Conservation (phyloP, 2,888 invertebrate species). For the Caenorhabditis macrosperma region DNA sequence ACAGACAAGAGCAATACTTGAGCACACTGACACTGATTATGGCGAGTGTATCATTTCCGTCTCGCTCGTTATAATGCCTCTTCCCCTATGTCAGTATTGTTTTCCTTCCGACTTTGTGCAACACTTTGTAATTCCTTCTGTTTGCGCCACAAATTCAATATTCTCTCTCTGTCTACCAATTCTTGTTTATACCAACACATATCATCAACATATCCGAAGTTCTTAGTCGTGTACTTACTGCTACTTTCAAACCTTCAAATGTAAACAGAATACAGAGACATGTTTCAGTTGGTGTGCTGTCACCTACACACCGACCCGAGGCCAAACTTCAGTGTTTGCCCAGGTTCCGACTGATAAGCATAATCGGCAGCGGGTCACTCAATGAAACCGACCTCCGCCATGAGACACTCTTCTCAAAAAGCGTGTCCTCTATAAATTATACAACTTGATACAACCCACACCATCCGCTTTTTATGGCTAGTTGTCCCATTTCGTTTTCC, state of each 20-base stretch:
- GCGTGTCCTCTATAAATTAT: conserved; percentile 49
- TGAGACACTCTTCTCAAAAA: conserved; percentile 21
- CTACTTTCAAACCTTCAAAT: background rate
- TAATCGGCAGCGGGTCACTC: conserved; percentile 46
- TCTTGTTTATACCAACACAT: no score
- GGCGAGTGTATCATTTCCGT: conserved; percentile 18
- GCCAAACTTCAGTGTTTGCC: conserved; percentile 37
- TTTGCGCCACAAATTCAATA: background rate
- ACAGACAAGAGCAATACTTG: conserved; percentile 2
- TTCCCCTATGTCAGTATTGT: conserved; percentile 7
- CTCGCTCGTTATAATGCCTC: background rate
- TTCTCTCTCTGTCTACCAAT: background rate
- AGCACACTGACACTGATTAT: conserved; percentile 37
- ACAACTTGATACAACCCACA: conserved; percentile 49
- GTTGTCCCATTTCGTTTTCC: conserved; percentile 30
- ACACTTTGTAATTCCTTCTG: conserved; percentile 3
- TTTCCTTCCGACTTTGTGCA: conserved; percentile 22
- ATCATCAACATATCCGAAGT: no score
- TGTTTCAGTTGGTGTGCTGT: conserved; percentile 3
- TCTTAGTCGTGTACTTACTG: background rate
- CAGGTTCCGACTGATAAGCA: conserved; percentile 53
- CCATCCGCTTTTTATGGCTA: conserved; percentile 48
- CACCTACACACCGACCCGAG: background rate
- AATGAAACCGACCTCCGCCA: conserved; percentile 47
- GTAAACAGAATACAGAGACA: background rate